These are phyloP conservation scores for Hozukius guyotensis DNA, from an alignment of 2,797 vertebrate species.

Conservation along the genomic window DNA sequence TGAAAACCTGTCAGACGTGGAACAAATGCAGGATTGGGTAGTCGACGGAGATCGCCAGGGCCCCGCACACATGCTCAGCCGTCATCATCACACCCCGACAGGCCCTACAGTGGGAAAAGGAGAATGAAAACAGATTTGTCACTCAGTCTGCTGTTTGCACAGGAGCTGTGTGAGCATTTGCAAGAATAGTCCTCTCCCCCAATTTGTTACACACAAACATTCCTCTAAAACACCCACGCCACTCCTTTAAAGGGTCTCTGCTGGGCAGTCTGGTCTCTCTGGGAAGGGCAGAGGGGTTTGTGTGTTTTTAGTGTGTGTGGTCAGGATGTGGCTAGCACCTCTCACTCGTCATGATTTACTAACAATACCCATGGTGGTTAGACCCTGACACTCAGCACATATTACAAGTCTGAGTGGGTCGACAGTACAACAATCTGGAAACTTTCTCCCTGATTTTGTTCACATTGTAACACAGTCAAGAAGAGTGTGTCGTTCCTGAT, in stretches of 20 bases:
- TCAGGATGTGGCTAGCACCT: constrained; percentile 76
- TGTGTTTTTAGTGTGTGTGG: constrained; percentile 74
- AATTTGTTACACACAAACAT: constrained; percentile 55
- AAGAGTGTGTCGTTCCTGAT: neutral
- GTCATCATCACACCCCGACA: constrained; percentile 31
- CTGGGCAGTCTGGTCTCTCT: constrained; percentile 34
- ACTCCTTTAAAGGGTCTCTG: constrained; percentile 51
- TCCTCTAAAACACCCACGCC: constrained; percentile 41
- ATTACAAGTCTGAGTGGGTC: constrained; percentile 48
- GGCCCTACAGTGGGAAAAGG: constrained; percentile 27
- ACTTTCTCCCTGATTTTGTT: constrained; percentile 27
- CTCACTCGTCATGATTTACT: constrained; percentile 71
- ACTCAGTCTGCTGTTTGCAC: constrained; percentile 64
- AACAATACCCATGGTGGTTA: constrained; percentile 67
- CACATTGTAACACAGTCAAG: constrained; percentile 17
- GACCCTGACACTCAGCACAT: constrained; percentile 65
- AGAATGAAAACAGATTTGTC: constrained; percentile 72
- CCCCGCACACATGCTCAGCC: constrained; percentile 22
- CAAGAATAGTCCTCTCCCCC: constrained; percentile 58
- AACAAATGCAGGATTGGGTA: neutral
- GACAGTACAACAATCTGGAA: constrained; percentile 39
- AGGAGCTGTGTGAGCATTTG: constrained; percentile 50
- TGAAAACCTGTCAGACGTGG: neutral
- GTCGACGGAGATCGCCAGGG: neutral
- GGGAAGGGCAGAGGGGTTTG: constrained; percentile 60